Base-by-base conservation (phyloP, 2,888 invertebrate species). In the Notodonta dromedarius region DNA sequence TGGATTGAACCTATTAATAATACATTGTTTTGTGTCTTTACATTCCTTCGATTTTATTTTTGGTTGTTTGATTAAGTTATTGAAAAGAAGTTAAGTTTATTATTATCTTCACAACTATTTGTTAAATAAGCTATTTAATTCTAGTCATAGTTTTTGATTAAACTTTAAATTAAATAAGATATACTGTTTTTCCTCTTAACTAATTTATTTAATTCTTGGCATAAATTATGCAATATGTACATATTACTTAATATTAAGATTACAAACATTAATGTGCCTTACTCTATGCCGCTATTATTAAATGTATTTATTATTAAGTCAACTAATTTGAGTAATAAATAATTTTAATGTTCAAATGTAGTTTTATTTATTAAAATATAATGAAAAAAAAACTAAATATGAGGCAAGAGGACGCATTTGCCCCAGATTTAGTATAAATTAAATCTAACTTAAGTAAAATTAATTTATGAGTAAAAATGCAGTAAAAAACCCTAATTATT, bases 321-420 rank as follows among this genome's bases (percentile, higher is more conserved):
- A 54, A 63, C 16, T 68, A 56, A 59, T 53, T 57, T 44, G 44
- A 56, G 35, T 62, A 64, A 62, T 61, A 61, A 59, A 61, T 58
- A 46, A 9, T 64, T 65, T 67, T 63, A 42, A 62, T 56, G 39
- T 61, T 60, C 13, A 61, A 59, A 48, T 13, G 8, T 59, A 24
- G 51, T 11, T 39, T 59, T 50, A 5, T 51, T 56, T 46, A 39
- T 12, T 32, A 39, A 46, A n/a, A 56, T 46, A 52, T 60, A 35
- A 35, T 61, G 0, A 57, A 35, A 16, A 44, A n/a, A 13, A 50
- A 58, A 63, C 74, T 81, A 83, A 85, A 86, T 83, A 72, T 84
- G 84, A 85, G 86, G 83, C 90, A 91, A 90, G 91, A 91, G 91
- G 91, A 91, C 91, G 91, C 87, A 69, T 88, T 90, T 91, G 89